phyloP scores from a whole-genome alignment of 2,113 vertebrate species.

The Rhinoderma darwinii region DNA sequence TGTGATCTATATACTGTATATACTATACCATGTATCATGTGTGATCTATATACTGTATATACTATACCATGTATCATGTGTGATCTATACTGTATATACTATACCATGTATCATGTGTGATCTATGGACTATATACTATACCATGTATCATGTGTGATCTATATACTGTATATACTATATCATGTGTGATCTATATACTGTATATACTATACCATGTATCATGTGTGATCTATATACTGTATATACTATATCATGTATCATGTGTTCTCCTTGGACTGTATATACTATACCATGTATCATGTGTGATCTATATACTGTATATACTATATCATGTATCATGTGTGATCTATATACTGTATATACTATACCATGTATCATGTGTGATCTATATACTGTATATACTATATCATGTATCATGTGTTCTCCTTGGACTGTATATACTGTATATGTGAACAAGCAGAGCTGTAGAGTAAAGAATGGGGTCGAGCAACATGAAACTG shows the following conservation, averaged over 20 bases:
- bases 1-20: background rate
- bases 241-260: background rate
- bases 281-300: background rate
- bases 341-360: background rate
- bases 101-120: background rate
- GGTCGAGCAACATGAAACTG: too few species aligned
- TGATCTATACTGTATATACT: background rate
- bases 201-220: background rate
- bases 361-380: background rate
- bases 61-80: background rate
- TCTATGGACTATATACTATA: background rate
- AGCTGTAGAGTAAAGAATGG: too few species aligned
- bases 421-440: background rate
- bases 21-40: background rate
- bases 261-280: background rate
- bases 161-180: background rate
- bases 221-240: background rate
- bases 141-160: background rate
- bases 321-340: background rate
- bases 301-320: background rate
- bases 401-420: background rate
- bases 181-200: background rate
- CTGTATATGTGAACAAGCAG: background rate
- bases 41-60: background rate
- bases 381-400: background rate